Conservation (phyloP, 2,797 vertebrate genomes). For the Sphaeramia orbicularis region DNA sequence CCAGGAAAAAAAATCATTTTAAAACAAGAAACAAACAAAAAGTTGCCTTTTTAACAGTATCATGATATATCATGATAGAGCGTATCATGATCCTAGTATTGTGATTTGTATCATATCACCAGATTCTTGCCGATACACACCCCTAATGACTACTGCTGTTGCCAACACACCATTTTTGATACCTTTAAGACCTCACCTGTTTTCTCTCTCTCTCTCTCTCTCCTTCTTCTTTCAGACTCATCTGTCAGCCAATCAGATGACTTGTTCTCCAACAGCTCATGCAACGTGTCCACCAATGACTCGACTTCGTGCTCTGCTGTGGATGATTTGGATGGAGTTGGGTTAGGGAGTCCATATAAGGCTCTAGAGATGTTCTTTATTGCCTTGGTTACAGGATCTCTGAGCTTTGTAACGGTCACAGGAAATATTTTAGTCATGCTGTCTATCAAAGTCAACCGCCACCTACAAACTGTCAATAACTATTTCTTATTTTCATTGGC, state of each 20-base stretch:
- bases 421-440: constrained; percentile 99
- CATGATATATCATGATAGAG: no score
- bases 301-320: constrained; percentile 70
- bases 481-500: constrained; percentile 98
- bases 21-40: no score
- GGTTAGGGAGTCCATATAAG: constrained; percentile 87
- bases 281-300: constrained; percentile 80
- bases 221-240: constrained; percentile 64
- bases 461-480: constrained; percentile 98
- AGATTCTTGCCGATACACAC: no score
- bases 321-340: constrained; percentile 53
- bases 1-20: no score
- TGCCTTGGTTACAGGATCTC: constrained; percentile 93
- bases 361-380: constrained; percentile 97
- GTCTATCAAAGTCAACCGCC: constrained; percentile 98
- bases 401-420: constrained; percentile 97
- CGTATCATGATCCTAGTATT: no score
- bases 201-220: no score
- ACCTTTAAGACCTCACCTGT: no score
- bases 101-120: no score
- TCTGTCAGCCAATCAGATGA: constrained; percentile 75
- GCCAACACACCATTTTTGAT: no score
- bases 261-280: constrained; percentile 82
- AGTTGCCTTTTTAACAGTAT: no score
- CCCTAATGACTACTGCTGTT: no score